phyloP scores from a whole-genome alignment of 2,113 vertebrate species.

The Sialia sialis region DNA sequence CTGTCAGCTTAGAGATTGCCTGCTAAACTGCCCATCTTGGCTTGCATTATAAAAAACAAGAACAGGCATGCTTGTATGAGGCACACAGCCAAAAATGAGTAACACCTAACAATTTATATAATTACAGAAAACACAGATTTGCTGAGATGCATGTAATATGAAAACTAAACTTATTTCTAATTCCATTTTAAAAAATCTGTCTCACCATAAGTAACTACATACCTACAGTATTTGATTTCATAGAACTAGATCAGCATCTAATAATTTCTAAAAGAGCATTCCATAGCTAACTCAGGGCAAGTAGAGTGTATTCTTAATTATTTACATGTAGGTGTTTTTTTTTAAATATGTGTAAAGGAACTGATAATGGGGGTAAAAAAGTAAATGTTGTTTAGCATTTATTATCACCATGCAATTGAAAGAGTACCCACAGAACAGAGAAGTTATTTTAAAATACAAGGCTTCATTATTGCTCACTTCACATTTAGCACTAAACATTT shows the following conservation, averaged over 20 bases:
- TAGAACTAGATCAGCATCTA: background rate
- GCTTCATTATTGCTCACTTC: background rate
- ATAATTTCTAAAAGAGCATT: background rate
- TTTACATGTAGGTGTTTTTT: background rate
- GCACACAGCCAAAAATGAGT: background rate
- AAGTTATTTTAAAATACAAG: background rate
- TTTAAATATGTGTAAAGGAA: background rate
- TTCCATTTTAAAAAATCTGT: background rate
- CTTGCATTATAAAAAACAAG: background rate
- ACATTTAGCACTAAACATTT: background rate
- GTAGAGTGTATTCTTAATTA: background rate
- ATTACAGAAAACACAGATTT: conserved; percentile 13
- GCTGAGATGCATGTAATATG: background rate
- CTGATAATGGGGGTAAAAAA: background rate
- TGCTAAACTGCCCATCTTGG: conserved; percentile 2
- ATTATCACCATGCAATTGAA: background rate
- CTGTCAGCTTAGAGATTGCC: background rate
- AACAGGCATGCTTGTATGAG: background rate
- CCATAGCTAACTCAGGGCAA: background rate
- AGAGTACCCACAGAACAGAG: background rate
- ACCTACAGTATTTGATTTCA: background rate
- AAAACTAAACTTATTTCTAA: background rate
- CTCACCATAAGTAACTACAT: background rate
- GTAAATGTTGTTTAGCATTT: background rate
- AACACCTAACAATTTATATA: background rate